phyloP scores from a whole-genome alignment of 2,113 vertebrate species.

The Myrmecophaga tridactyla region DNA sequence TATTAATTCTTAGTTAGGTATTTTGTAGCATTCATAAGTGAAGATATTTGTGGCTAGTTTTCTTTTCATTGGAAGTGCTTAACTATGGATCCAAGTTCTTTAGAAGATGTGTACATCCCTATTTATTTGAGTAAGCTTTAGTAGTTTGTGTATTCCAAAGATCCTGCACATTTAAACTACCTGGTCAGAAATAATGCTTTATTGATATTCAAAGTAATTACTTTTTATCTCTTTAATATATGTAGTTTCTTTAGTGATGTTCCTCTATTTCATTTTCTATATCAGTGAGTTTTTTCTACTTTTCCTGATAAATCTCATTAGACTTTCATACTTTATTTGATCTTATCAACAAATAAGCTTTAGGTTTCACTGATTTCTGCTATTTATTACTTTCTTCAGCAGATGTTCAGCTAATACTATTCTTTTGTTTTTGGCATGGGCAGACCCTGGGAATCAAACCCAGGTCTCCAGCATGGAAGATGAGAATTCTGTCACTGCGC shows the following conservation, averaged over 20 bases:
- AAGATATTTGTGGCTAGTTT: neutral
- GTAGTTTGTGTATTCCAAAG: neutral
- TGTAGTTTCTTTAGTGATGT: neutral
- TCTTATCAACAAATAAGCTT: neutral
- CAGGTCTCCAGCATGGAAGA: too few relatives aligned
- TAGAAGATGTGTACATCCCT: too few relatives aligned
- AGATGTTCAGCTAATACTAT: neutral
- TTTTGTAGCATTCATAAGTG: neutral
- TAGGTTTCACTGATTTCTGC: neutral
- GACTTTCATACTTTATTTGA: neutral
- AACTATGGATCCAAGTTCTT: too few relatives aligned
- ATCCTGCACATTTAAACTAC: neutral
- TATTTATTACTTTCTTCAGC: neutral
- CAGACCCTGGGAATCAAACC: too few relatives aligned
- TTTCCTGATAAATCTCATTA: too few relatives aligned
- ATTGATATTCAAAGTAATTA: neutral
- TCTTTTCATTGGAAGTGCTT: neutral
- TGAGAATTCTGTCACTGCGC: too few relatives aligned
- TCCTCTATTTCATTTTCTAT: slow-evolving; percentile 6
- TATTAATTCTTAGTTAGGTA: too few relatives aligned
- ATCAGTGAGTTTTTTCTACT: neutral
- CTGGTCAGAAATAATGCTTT: neutral
- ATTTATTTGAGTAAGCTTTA: too few relatives aligned
- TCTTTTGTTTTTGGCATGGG: neutral
- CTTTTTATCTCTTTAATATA: neutral